Evolutionary conservation across 2,797 vertebrate species (phyloP).

Genomic region (Notolepis coatsorum): DNA sequence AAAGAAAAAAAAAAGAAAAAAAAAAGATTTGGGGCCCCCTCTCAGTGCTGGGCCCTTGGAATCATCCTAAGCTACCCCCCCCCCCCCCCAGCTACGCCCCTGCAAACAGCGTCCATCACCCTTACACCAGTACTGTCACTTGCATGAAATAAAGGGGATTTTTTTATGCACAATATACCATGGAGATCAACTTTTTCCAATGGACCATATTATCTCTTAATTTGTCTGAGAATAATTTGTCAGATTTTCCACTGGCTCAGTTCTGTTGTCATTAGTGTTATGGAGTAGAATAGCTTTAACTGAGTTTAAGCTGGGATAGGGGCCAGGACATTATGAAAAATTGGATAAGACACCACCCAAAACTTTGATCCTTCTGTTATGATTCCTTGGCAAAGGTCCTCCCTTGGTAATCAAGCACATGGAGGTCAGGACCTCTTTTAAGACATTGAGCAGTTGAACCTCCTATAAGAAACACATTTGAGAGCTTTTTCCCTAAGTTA

Average conservation of each 20-base stretch:
- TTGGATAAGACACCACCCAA: slow-evolving; percentile 19
- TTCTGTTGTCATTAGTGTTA: background rate
- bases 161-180: background rate
- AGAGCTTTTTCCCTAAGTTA: slow-evolving; percentile 12
- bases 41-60: too few relatives aligned
- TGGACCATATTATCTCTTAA: background rate
- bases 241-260: background rate
- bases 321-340: slow-evolving; percentile 17
- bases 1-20: too few relatives aligned
- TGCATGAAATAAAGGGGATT: background rate
- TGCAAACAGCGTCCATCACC: background rate
- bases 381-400: slow-evolving; percentile 33
- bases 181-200: background rate
- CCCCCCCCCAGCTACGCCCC: too few relatives aligned
- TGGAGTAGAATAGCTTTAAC: background rate
- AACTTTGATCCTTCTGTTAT: slow-evolving; percentile 16
- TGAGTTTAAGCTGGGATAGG: slow-evolving; percentile 3
- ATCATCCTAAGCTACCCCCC: too few relatives aligned
- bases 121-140: too few relatives aligned
- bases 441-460: slow-evolving; percentile 7
- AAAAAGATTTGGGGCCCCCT: too few relatives aligned
- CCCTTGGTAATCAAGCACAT: slow-evolving; percentile 19
- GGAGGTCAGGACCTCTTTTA: slow-evolving; percentile 18
- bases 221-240: background rate
- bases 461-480: slow-evolving; percentile 9